Evolutionary conservation across 2,888 invertebrate genomes (phyloP), one percentile per base, ranked within the genome.

Genomic region (Tribolium freemani): DNA sequence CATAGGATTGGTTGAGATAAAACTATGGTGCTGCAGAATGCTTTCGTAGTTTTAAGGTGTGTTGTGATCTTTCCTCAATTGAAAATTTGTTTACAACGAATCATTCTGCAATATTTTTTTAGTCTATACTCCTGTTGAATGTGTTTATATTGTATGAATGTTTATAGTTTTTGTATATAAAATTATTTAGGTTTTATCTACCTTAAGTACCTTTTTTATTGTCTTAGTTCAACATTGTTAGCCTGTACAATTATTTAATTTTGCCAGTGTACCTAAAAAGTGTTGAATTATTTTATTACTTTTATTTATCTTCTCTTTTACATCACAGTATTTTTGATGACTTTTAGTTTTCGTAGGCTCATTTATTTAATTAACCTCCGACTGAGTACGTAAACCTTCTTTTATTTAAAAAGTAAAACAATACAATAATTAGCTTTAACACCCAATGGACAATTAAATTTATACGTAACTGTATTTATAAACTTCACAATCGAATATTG

Each of bases 11-110:
- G 38, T 16, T 66, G 6, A 30, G n/a, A 26, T 26, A 26, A 63
- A 56, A 57, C 84, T 85, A 85, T 85, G 86, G 86, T 85, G 86
- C 86, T 86, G 82, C 84, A 86, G 84, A 84, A 69, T 75, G 66
- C 60, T 73, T 75, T 75, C 71, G 67, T 71, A 64, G 61, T 5
- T 38, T 56, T 69, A 68, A 71, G 72, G 75, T 79, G 76, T 78
- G 81, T 79, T 82, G 82, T 82, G 81, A 83, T 82, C 77, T 71
- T 68, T 74, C 69, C 61, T 46, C 61, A 13, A n/a, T 64, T 58
- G 50, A 69, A 54, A 58, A 54, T 53, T 67, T 75, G 60, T 72
- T 76, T 46, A 80, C 83, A 83, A 83, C 83, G 83, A 83, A 83
- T 81, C 78, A 77, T 79, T 78, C 75, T 80, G 81, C 81, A 81